Base-by-base conservation (phyloP, 2,113 vertebrate species). In the Copsychus sechellarum region DNA sequence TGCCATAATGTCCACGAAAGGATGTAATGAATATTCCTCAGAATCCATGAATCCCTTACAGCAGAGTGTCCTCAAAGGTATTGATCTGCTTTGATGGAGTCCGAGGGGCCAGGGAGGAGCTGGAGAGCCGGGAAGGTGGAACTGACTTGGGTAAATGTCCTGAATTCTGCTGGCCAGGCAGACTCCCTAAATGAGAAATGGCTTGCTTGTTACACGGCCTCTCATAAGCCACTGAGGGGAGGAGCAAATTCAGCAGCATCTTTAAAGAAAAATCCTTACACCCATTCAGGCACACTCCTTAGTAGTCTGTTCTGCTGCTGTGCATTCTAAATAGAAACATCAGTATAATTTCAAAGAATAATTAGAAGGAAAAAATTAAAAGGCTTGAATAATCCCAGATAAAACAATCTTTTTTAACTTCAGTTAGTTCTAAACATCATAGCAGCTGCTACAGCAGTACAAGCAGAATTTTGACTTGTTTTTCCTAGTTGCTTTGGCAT, bases 391-490 rank as follows among this genome's bases (percentile, higher is more conserved):
- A 93, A 92, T 86, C 54, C 81, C 11, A 0, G 34, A 72, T 77
- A 81, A 93, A 83, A 14, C 62, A 72, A 47, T 70, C 53, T 62
- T 82, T 82, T 81, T 28, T 0, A 62, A 91, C 54, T 84, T 95
- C 76, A 62, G 11, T 74, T 31, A 12, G 42, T 92, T 92, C 61
- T 50, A 29, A 90, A 67, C 61, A 77, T 91, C 51, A 57, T 3
- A 65, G 57, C 3, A 2, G 18, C 56, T 91, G 77, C 81, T 91
- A 5, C 71, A 88, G 45, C 43, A 62, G 79, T 11, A 80, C 43
- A 72, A 50, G 73, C 86, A 70, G n/a, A 58, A 86, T 86, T 79
- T 91, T 58, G n/a, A 69, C 45, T 92, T 93, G 67, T 57, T 84
- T 86, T 93, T 86, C n/a, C 38, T 66, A 6, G 34, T 95, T 88